Evolutionary conservation across 1,140 invertebrate species (phyloP).

Genomic region (Philaenus spumarius): DNA sequence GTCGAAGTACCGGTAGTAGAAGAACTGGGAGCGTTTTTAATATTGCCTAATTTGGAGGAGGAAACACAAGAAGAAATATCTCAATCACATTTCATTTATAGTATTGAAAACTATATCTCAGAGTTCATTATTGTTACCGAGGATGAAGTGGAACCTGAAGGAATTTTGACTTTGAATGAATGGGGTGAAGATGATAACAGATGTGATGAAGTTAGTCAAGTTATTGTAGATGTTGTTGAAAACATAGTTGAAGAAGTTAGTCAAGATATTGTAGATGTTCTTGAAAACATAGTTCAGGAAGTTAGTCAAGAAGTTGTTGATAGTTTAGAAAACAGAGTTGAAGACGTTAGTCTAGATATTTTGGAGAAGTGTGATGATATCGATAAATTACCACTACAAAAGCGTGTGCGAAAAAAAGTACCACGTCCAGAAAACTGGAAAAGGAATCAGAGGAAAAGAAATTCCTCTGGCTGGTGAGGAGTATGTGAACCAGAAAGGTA

Average conservation of each 20-base stretch:
- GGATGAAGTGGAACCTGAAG: not conserved
- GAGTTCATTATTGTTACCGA: no score
- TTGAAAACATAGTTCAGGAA: not conserved
- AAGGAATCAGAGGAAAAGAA: not conserved
- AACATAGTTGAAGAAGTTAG: not conserved
- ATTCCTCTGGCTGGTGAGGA: not conserved
- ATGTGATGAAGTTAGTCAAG: not conserved
- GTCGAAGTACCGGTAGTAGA: no score
- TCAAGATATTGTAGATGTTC: not conserved
- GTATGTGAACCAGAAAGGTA: slow-evolving; percentile 4
- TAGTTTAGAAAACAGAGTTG: not conserved
- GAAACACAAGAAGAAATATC: no score
- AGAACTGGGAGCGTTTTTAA: no score
- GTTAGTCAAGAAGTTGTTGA: not conserved
- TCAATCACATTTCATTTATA: no score
- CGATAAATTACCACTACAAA: not conserved
- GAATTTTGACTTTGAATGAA: not conserved
- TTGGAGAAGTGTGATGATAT: no score
- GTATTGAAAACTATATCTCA: no score
- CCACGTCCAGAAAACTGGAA: slow-evolving; percentile 4
- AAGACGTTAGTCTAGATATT: not conserved
- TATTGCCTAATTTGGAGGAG: no score
- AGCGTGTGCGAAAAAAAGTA: slow-evolving; percentile 3
- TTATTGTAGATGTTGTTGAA: not conserved
- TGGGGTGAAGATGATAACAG: not conserved